Base-by-base conservation (phyloP, 2,888 invertebrate genomes). In the Embidobia sp. region DNA sequence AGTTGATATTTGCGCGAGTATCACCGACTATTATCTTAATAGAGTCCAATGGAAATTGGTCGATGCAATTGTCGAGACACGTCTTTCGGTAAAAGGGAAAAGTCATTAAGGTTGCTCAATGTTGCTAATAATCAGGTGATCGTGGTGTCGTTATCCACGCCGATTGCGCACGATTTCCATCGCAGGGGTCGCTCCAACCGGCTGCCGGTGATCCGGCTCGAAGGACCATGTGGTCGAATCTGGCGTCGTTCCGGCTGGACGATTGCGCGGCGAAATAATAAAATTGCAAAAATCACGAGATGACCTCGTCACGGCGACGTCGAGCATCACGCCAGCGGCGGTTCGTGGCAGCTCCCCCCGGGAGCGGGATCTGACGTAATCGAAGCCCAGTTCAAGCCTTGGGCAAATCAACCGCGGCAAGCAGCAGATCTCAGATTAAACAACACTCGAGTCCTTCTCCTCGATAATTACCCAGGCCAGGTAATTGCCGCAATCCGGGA, bases 401-500 rank as follows among this genome's bases (percentile, higher is more conserved):
- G 59, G 53, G 70, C 66, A 37, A 66, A 69, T 70, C 74, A 49
- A 44, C 67, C 51, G 46, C 63, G 49, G 63, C 82, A 73, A 75
- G 69, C 82, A 84, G 76, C 86, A 84, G 88, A 89, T 88, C 86
- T 82, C 86, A 85, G 88, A 88, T 89, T 87, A 88, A 88, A 87
- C 87, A 86, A 86, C 87, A 86, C 85, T 85, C 83, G 84, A 86
- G 88, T 87, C 86, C 85, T 85, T 85, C 84, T 85, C 83, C 83
- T 69, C 86, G 86, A 88, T 89, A 89, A 89, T 89, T 89, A 89
- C 85, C 85, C 83, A 82, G 82, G 33, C 81, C 78, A 78, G 85
- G 86, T 88, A 89, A 89, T 89, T 89, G 87, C 86, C 83, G 86
- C 88, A 87, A 87, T 89, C 87, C 86, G 83, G 86, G 85, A 86